Base-by-base conservation (phyloP, 2,113 vertebrate genomes). In the Otocyon megalotis region DNA sequence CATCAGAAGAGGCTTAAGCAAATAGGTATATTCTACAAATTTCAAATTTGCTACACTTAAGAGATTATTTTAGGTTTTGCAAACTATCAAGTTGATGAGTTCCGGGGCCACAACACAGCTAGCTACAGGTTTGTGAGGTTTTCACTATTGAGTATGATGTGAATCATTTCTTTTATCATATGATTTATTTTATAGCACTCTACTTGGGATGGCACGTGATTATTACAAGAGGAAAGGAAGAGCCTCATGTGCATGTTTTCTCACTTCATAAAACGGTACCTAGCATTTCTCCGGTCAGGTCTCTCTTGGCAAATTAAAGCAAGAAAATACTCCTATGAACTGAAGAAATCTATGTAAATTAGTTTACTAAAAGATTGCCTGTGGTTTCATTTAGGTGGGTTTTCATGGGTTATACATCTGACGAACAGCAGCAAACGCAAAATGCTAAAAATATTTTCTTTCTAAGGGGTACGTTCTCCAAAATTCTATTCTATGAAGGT, bases 11-110 rank as follows among this genome's bases (percentile, higher is more conserved):
- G 17, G 67, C 53, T 62, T 90, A 96, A 94, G 17, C n/a, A 96
- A 88, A 53, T 94, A 43, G 94, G 20, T 56, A 58, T 67, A 82
- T 83, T 94, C 37, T 81, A 88, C 97, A 96, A 79, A 93, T 48
- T 60, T 85, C 37, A 77, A 93, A 92, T 94, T 69, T 91, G 13
- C 6, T 86, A 92, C 37, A 3, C 32, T 15, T 65, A 87, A 56
- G n/a, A 94, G 67, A 96, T 92, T 87, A 96, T 92, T 95, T 96
- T 65, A 60, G 37, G 26, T 83, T 96, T 96, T 86, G 7, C 26
- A 88, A 88, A 14, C 22, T 96, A 91, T 24, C 35, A 71, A 43
- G 54, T 79, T 79, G 30, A 54, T 82, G 20, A 90, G 50, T 71
- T 71, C 62, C 71, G 92, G 19, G 63, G 60, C 12, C 77, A 83